Conservation (phyloP, 2,797 vertebrate species). For the Myripristis murdjan region DNA sequence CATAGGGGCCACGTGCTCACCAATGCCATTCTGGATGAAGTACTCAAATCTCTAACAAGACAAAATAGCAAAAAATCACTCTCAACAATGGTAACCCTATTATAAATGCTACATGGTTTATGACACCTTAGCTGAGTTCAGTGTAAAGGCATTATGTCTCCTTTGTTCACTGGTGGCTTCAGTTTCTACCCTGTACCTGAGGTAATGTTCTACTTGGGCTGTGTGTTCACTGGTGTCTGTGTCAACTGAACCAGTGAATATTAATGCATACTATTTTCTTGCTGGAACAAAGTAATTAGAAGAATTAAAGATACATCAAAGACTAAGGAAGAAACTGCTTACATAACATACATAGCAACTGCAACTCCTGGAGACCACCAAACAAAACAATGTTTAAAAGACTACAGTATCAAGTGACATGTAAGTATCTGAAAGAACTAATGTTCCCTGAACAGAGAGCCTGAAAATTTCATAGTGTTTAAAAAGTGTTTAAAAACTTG, state of each 20-base stretch:
- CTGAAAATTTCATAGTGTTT: too few species aligned
- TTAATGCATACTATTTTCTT: background rate
- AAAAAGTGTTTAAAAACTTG: too few species aligned
- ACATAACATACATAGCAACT: constrained; percentile 25
- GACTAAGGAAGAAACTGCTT: background rate
- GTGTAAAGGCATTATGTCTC: background rate
- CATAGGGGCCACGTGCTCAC: constrained; percentile 86
- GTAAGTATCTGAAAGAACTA: constrained; percentile 12
- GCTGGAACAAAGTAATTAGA: background rate
- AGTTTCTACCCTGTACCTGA: background rate
- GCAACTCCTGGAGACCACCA: constrained; percentile 21
- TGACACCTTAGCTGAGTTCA: background rate
- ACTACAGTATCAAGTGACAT: constrained; percentile 11
- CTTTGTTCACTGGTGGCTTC: background rate
- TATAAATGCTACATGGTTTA: background rate
- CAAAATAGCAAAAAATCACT: constrained; percentile 4
- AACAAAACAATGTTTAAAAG: constrained; percentile 11
- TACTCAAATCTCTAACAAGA: constrained; percentile 85
- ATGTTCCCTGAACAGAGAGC: too few species aligned
- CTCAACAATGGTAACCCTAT: background rate
- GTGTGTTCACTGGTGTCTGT: background rate
- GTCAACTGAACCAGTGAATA: too few species aligned
- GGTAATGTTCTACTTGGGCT: background rate
- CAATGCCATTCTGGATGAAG: constrained; percentile 88
- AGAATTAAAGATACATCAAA: background rate